These are phyloP conservation scores for Danio aesculapii DNA, from an alignment of 2,797 vertebrate species.

Conservation along the genomic window DNA sequence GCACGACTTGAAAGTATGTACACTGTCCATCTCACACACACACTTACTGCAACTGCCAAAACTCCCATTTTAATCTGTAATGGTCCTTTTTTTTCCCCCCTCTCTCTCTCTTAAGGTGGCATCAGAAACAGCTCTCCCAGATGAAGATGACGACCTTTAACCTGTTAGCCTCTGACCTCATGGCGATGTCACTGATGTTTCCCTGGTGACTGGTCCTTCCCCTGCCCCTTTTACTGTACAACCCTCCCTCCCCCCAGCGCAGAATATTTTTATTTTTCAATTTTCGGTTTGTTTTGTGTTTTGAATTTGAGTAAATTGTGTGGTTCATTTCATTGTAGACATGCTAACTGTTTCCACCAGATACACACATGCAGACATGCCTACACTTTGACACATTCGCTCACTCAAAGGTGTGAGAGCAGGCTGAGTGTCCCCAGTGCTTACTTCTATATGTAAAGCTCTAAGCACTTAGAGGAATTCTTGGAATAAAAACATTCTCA, in stretches of 20 bases:
- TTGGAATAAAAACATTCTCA: conserved; percentile 87
- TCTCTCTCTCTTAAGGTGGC: conserved; percentile 72
- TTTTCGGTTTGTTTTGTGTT: conserved; percentile 69
- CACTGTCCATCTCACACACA: background rate
- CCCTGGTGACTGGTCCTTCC: conserved; percentile 41
- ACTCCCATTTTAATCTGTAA: no score
- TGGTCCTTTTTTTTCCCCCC: background rate
- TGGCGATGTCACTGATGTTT: conserved; percentile 45
- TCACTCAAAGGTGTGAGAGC: conserved; percentile 58
- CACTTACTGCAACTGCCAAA: background rate
- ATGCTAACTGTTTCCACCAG: conserved; percentile 48
- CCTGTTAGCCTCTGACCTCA: conserved; percentile 77
- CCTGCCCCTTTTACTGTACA: conserved; percentile 79
- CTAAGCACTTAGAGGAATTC: conserved; percentile 79
- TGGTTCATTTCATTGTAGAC: conserved; percentile 80
- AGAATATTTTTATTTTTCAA: conserved; percentile 83
- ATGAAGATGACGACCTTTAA: conserved; percentile 88
- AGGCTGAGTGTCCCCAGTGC: conserved; percentile 60
- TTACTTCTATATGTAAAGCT: conserved; percentile 66
- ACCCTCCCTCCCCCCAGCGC: conserved; percentile 66
- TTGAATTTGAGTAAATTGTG: conserved; percentile 77
- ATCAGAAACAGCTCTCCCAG: conserved; percentile 85
- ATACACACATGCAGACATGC: conserved; percentile 46
- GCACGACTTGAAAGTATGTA: conserved; percentile 82
- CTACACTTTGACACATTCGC: conserved; percentile 68